Evolutionary conservation across 2,888 invertebrate species (phyloP).

Genomic region (Serrognathus titanus): DNA sequence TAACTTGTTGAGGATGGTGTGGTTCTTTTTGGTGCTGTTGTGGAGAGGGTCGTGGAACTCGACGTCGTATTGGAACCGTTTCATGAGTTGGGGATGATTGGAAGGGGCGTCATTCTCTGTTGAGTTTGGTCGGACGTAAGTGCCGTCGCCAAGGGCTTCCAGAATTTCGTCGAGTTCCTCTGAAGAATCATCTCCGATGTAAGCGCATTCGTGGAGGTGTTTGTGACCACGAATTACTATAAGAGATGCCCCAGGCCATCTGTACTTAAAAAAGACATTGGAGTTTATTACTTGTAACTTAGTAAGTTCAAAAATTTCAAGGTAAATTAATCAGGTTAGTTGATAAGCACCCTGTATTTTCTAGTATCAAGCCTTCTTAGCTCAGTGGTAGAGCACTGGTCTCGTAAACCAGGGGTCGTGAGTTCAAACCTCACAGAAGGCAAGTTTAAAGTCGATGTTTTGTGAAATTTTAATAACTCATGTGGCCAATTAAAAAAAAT

Average conservation of each 20-base stretch:
- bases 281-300: too few relatives aligned
- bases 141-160: conserved; percentile 40
- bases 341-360: too few relatives aligned
- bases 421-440: conserved; percentile 81
- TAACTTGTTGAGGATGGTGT: conserved; percentile 30
- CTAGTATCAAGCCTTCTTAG: conserved; percentile 61
- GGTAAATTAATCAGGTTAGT: too few relatives aligned
- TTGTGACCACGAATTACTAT: conserved; percentile 75
- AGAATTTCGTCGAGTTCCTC: conserved; percentile 66
- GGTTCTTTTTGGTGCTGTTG: conserved; percentile 28
- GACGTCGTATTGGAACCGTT: conserved; percentile 59
- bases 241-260: conserved; percentile 73
- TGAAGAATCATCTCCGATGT: conserved; percentile 76
- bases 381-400: conserved; percentile 83
- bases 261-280: conserved; percentile 36
- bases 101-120: conserved; percentile 50
- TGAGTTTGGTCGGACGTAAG: conserved; percentile 28
- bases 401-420: conserved; percentile 83
- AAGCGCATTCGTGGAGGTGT: conserved; percentile 74
- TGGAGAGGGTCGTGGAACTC: conserved; percentile 59
- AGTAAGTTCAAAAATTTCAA: too few relatives aligned
- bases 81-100: conserved; percentile 64
- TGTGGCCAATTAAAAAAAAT: too few relatives aligned
- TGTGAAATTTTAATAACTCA: too few relatives aligned
- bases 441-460: conserved; percentile 37